Evolutionary conservation across 2,888 invertebrate species (phyloP).

Genomic region (Lepidocyrtoides sp.): DNA sequence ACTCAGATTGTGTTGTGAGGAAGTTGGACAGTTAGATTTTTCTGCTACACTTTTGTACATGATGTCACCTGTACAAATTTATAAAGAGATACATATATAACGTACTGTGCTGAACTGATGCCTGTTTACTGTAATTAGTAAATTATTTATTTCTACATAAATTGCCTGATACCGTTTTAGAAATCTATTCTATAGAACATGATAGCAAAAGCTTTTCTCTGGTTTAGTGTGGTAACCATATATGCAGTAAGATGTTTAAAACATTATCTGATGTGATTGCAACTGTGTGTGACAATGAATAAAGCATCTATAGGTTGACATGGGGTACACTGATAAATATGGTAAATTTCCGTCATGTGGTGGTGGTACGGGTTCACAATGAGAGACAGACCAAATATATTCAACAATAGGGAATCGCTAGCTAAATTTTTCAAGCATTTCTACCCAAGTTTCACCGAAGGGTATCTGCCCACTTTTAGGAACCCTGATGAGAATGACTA

Average conservation of each 20-base stretch:
- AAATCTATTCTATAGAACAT: too few relatives aligned
- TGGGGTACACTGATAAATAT: background rate
- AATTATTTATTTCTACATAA: too few relatives aligned
- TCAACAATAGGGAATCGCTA: background rate
- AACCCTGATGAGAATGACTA: constrained; percentile 63
- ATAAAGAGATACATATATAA: too few relatives aligned
- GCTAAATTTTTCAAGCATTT: constrained; percentile 26
- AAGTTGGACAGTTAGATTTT: background rate
- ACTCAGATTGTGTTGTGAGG: background rate
- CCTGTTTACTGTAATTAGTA: too few relatives aligned
- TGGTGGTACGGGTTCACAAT: background rate
- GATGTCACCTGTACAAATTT: background rate
- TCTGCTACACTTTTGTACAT: background rate
- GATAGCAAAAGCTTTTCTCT: too few relatives aligned
- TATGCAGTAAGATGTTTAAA: too few relatives aligned
- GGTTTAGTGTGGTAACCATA: too few relatives aligned
- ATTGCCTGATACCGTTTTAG: too few relatives aligned
- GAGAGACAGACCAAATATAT: background rate
- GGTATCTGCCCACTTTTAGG: constrained; percentile 69
- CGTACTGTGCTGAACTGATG: too few relatives aligned
- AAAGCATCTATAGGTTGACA: background rate
- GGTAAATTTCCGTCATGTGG: background rate
- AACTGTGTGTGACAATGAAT: background rate
- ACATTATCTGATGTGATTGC: background rate
- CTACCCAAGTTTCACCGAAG: constrained; percentile 45